phyloP scores from a whole-genome alignment of 2,888 invertebrate species.

The Eupithecia subfuscata region DNA sequence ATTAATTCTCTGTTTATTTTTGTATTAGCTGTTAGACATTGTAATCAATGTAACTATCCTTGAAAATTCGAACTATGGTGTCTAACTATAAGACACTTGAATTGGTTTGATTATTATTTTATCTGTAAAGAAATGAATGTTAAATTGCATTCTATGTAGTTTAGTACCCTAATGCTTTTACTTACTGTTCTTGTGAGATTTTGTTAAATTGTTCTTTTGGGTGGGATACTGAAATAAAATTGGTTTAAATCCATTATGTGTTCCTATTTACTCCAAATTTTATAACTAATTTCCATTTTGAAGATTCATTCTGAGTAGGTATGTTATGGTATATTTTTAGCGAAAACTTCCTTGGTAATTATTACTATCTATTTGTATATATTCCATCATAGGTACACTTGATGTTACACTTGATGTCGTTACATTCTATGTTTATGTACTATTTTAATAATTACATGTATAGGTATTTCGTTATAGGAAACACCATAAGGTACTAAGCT shows the following conservation, averaged over 20 bases:
- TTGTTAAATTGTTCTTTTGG: slow-evolving; percentile 67
- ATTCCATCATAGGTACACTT: no score
- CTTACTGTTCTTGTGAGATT: slow-evolving; percentile 60
- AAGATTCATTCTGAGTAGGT: no score
- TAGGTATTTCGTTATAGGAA: no score
- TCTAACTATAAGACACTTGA: neutral
- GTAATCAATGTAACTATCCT: neutral
- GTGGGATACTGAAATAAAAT: slow-evolving; percentile 72
- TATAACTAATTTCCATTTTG: no score
- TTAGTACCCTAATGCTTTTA: slow-evolving; percentile 51
- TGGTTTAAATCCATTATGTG: slow-evolving; percentile 52
- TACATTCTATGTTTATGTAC: no score
- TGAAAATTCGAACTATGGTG: neutral
- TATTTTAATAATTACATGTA: no score
- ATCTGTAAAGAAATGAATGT: slow-evolving; percentile 4
- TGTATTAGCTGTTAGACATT: neutral
- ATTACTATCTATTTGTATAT: no score
- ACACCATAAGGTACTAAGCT: no score
- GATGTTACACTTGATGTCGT: no score
- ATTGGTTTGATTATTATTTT: slow-evolving; percentile 1
- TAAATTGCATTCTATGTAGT: slow-evolving; percentile 27
- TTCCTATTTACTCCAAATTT: slow-evolving; percentile 26
- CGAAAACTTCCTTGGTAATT: no score
- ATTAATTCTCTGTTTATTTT: neutral
- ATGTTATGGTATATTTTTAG: no score